Percentiles rank a stretch among this genome's conserved stretches.
phyloP scores from a whole-genome alignment of 2,888 invertebrate species.

The Piscicola geometra region DNA sequence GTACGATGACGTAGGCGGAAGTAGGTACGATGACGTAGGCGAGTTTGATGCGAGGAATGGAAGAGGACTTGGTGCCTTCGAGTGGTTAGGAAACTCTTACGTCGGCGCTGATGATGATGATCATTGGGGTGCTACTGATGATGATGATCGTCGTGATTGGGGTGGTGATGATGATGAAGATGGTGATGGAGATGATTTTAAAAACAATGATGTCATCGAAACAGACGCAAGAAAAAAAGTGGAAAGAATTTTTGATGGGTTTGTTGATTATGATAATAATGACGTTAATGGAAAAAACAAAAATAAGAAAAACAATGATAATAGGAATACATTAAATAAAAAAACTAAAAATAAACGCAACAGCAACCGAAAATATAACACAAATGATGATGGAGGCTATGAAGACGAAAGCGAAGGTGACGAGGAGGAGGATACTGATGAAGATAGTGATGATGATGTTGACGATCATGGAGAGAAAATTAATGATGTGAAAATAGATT shows the following conservation, averaged over 20 bases:
- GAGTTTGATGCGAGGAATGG: too few relatives aligned
- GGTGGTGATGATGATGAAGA: constrained; percentile 20
- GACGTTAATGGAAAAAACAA: too few relatives aligned
- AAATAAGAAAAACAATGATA: neutral
- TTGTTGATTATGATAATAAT: constrained; percentile 8
- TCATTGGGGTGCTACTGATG: neutral
- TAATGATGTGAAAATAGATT: too few relatives aligned
- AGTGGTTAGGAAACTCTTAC: too few relatives aligned
- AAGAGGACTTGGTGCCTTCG: too few relatives aligned
- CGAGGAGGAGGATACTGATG: too few relatives aligned
- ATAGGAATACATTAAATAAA: neutral
- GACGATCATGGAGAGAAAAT: too few relatives aligned
- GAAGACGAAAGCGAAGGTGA: too few relatives aligned
- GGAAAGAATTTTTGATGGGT: neutral
- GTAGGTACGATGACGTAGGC: neutral
- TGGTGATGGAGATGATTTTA: neutral
- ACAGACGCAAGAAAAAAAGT: neutral
- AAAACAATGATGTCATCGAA: constrained; percentile 1
- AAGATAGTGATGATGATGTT: too few relatives aligned
- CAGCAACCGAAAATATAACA: neutral
- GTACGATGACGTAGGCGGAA: constrained; percentile 1
- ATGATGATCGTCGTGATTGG: neutral
- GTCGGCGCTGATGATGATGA: too few relatives aligned
- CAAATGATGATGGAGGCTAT: neutral
- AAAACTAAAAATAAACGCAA: neutral